Evolutionary conservation across 2,113 vertebrate genomes (phyloP).

Genomic region (Sprattus sprattus): DNA sequence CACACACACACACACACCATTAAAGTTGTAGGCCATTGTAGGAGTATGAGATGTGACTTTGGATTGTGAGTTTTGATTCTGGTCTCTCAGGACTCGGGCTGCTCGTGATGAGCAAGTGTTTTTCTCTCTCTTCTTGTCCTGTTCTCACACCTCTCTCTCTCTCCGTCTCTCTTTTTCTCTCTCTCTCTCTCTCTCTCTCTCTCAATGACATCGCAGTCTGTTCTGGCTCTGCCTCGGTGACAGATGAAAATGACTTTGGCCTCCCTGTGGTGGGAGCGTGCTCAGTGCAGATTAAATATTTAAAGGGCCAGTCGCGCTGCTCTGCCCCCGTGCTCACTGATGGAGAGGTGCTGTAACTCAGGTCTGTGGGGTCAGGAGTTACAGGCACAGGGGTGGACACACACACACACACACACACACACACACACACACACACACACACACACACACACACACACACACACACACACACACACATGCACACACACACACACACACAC

Average conservation of each 20-base stretch:
- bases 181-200: neutral
- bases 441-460: neutral
- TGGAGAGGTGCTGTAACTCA: neutral
- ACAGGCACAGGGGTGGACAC: neutral
- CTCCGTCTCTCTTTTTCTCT: neutral
- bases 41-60: neutral
- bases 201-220: neutral
- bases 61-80: conserved; percentile 6
- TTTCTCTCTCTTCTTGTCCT: neutral
- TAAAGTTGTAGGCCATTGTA: neutral
- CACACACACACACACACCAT: neutral
- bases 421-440: too few species aligned
- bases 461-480: neutral
- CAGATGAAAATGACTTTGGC: conserved; percentile 6
- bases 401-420: too few species aligned
- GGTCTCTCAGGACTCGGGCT: neutral
- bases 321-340: neutral
- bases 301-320: neutral
- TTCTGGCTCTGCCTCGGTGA: neutral
- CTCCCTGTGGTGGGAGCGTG: conserved; percentile 1
- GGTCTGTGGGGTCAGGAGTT: neutral
- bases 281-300: conserved; percentile 6
- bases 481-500: neutral
- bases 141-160: neutral
- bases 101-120: neutral